These are phyloP conservation scores for Eulemur mongoz DNA, from an alignment of 2,797 vertebrate species.

Conservation along the genomic window DNA sequence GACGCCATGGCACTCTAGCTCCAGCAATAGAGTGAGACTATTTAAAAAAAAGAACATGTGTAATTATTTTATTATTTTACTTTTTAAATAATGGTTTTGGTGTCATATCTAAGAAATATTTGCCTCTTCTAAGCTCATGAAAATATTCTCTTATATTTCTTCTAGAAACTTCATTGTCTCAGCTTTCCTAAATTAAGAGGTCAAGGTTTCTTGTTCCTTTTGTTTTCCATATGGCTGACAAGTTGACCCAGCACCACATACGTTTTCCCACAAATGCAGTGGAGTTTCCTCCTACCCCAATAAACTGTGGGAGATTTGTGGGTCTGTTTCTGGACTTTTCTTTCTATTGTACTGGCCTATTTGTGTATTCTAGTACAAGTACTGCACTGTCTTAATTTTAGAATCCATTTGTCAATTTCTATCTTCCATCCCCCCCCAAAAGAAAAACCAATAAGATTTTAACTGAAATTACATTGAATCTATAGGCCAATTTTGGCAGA, in stretches of 20 bases:
- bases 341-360: neutral
- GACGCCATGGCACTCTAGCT: no score
- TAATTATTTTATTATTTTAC: neutral
- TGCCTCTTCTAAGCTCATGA: neutral
- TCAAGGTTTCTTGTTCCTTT: neutral
- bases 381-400: neutral
- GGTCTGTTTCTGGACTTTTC: neutral
- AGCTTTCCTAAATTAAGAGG: neutral
- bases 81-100: neutral
- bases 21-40: no score
- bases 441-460: neutral
- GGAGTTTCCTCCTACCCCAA: neutral
- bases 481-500: neutral
- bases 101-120: neutral
- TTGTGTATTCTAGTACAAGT: neutral
- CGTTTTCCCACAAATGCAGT: neutral
- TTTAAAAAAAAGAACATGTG: neutral
- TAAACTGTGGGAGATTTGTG: neutral
- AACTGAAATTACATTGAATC: neutral
- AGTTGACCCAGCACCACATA: no score
- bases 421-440: rapidly evolving
- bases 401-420: neutral
- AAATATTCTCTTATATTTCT: neutral
- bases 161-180: neutral
- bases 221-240: neutral